A percentile compares a stretch with the other conserved stretches of the same genome.
phyloP scores from a whole-genome alignment of 2,888 invertebrate species.

The Apodemia zela region DNA sequence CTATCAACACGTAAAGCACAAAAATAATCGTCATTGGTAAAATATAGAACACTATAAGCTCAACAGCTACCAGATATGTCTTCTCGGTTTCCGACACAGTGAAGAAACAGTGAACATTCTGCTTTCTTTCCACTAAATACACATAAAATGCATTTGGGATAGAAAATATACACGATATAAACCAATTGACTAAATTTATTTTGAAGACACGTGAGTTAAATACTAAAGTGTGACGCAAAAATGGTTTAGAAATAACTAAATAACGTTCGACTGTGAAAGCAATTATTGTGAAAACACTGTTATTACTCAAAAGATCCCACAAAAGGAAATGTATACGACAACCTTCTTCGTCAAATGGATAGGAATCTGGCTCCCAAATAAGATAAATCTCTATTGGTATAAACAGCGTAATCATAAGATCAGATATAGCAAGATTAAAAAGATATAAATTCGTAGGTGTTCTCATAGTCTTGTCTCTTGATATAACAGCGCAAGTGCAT shows the following conservation, averaged over 20 bases:
- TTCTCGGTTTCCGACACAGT: constrained; percentile 42
- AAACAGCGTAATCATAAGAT: constrained; percentile 84
- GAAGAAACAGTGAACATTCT: constrained; percentile 60
- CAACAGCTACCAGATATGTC: constrained; percentile 65
- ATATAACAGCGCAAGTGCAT: constrained; percentile 88
- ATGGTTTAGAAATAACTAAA: constrained; percentile 91
- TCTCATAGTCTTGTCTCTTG: constrained; percentile 87
- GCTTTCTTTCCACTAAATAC: constrained; percentile 44
- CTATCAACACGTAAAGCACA: constrained; percentile 89
- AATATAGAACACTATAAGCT: constrained; percentile 90
- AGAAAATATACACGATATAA: constrained; percentile 82
- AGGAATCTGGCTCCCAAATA: constrained; percentile 87
- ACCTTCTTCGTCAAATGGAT: constrained; percentile 87
- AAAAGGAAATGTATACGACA: constrained; percentile 87
- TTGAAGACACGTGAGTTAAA: constrained; percentile 89
- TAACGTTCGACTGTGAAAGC: constrained; percentile 94
- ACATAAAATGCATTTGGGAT: constrained; percentile 81
- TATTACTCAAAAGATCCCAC: constrained; percentile 90
- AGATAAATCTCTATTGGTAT: constrained; percentile 90
- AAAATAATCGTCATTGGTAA: constrained; percentile 91
- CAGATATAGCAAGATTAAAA: constrained; percentile 88
- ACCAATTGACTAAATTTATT: constrained; percentile 86
- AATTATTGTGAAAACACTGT: constrained; percentile 90
- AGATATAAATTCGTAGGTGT: constrained; percentile 91
- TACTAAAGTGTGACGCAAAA: constrained; percentile 88